Evolutionary conservation across 2,888 invertebrate genomes (phyloP), one percentile per base, ranked within the genome.

Genomic region (Leptura quadrifasciata): DNA sequence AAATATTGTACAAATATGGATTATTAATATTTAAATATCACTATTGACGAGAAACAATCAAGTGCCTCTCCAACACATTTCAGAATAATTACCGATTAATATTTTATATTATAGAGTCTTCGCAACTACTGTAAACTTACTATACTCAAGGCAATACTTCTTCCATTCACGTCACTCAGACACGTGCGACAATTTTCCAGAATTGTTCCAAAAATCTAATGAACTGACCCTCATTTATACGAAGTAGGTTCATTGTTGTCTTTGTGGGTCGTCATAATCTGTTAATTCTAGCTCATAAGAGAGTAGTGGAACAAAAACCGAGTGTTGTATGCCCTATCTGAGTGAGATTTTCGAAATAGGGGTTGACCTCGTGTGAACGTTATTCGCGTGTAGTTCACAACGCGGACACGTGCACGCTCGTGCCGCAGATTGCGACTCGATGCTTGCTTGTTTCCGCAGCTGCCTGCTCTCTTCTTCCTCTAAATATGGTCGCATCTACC

Each of bases 351-450:
- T 3, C 72, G 76, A 79, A 78, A 80, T 81, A 78, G 75, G 82
- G 80, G 81, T 77, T 74, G 83, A 61, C 75, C 81, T 84, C 85
- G 85, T 86, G 88, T 87, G 88, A 88, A 87, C 86, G 84, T 76
- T 77, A 83, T 81, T 85, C 86, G 86, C 85, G 85, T 85, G 85
- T 82, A 81, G 87, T 87, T 87, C 88, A 87, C 88, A 88, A 85
- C 86, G 86, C 77, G 83, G 84, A 79, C 86, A 85, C 85, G 86
- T 86, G 86, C 80, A 78, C 73, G 82, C 83, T 83, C 85, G 85
- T 84, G 85, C 80, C 84, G 80, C 77, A 77, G 80, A 82, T 80
- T 69, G 73, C 77, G 65, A 60, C 27, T 47, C 68, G 67, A 68
- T 55, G 63, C 69, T 58, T 39, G 77, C 71, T 76, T 79, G 81